phyloP scores from a whole-genome alignment of 2,888 invertebrate species.

The Hydrotaea cyrtoneurina region DNA sequence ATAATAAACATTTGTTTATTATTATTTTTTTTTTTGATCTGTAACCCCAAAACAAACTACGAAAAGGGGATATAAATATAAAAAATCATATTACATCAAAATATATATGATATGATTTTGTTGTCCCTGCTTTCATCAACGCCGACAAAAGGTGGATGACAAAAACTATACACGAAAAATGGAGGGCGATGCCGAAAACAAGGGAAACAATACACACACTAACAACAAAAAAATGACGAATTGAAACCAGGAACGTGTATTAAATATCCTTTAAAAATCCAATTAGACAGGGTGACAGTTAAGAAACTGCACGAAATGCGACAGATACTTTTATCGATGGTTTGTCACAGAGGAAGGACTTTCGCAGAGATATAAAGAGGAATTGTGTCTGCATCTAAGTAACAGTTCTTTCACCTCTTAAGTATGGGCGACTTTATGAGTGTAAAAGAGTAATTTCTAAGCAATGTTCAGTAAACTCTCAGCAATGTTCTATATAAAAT shows the following conservation, averaged over 20 bases:
- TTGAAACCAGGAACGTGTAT: not conserved
- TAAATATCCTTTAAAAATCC: not conserved
- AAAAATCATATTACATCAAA: not conserved
- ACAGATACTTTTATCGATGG: too few species aligned
- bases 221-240: too few species aligned
- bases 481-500: too few species aligned
- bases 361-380: too few species aligned
- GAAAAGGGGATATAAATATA: not conserved
- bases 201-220: not conserved
- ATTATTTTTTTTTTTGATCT: too few species aligned
- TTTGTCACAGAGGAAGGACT: too few species aligned
- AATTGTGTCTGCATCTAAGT: too few species aligned
- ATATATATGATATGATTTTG: slow-evolving; percentile 3
- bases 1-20: too few species aligned
- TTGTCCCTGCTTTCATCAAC: not conserved
- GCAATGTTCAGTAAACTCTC: too few species aligned
- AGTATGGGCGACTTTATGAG: too few species aligned
- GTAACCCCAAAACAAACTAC: not conserved
- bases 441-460: too few species aligned
- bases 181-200: not conserved
- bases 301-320: not conserved
- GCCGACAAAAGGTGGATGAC: slow-evolving; percentile 1
- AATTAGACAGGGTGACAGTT: not conserved
- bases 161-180: not conserved
- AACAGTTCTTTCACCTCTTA: too few species aligned